Base-by-base conservation (phyloP, 1,140 invertebrate species). In the Bactericera cockerelli region DNA sequence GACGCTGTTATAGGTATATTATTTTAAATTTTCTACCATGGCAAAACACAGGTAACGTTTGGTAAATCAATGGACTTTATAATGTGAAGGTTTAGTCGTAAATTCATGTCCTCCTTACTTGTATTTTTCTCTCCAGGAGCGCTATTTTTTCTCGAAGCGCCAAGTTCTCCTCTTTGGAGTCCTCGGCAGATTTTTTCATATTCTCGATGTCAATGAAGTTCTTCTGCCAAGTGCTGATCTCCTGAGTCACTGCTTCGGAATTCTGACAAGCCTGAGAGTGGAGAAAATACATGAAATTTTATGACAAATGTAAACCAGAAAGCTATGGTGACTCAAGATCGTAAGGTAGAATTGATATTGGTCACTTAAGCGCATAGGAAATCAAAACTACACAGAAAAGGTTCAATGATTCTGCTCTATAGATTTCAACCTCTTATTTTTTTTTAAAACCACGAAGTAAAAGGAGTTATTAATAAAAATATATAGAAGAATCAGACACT, bases 161-260 rank as follows among this genome's bases (percentile, higher is more conserved):
- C 38, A 77, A 75, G 61, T 79, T 78, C 62, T 82, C 78, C 63
- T 76, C 76, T 60, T 76, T 72, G 0, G 76, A 71, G 58, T 76
- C 74, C 19, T 76, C 72, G n/a, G 78, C 71, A 62, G 76, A 75
- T 56, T 74, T 72, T 60, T 74, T 76, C 2, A 83, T 65, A 14
- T 70, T 75, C 60, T 82, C 80, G 21, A 89, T 79, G 65, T 89
- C 84, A 28, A 89, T 79, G 65, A 82, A 78, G 59, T 81, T 77
- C 54, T 78, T 78, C 59, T 81, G 80, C 75, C 87, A 90, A 16
- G 76, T 74, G 55, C 79, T 77, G 31, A 89, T 74, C 70, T 89
- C 86, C 55, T 69, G 74, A 36, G 75, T 72, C 1, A 87, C 70
- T 57, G 75, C 66, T 36, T 82, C 77, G 62, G 75, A 65, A 67